Evolutionary conservation across 2,888 invertebrate species (phyloP), one percentile per base, ranked within the genome.

Genomic region (Drosophila mettleri): DNA sequence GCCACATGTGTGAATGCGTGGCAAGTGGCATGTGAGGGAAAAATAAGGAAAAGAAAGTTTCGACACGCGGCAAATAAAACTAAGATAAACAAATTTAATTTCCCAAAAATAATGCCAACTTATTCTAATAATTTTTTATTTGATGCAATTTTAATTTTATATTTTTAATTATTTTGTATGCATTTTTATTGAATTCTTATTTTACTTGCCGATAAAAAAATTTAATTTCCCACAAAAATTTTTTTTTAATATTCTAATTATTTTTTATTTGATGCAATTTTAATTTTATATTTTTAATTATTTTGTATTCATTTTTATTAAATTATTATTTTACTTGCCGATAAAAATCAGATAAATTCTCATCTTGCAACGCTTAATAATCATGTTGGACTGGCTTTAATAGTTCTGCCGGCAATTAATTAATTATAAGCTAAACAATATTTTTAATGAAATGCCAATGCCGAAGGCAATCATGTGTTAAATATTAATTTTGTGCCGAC

Each of bases 401-500:
- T 57, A 49, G 68, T 62, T 77, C 67, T 61, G 61, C 57, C 53
- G 51, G 79, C 78, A 88, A 86, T 86, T 89, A 85, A 90, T 85
- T 90, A 83, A 72, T 69, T 69, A 64, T 71, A 74, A 84, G 80
- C 80, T 84, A 88, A 87, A 89, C 90, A 89, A 89, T 86, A 79
- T 88, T 90, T 81, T 86, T 79, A 78, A 81, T 85, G 75, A 67
- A 90, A 86, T 78, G 62, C 60, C 69, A 81, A 75, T 74, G 70
- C 54, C 85, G 89, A 90, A 88, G 68, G 89, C 89, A 79, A 89
- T 89, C 82, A 90, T 91, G 87, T 89, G 88, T 86, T 90, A 74
- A 86, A 85, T 88, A 86, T 80, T 82, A 78, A 89, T 85, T 87
- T 84, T 61, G 69, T 65, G 75, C 39, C 84, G 86, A 85, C 86